Evolutionary conservation across 1,140 invertebrate species (phyloP).

Genomic region (Dinoponera quadriceps): DNA sequence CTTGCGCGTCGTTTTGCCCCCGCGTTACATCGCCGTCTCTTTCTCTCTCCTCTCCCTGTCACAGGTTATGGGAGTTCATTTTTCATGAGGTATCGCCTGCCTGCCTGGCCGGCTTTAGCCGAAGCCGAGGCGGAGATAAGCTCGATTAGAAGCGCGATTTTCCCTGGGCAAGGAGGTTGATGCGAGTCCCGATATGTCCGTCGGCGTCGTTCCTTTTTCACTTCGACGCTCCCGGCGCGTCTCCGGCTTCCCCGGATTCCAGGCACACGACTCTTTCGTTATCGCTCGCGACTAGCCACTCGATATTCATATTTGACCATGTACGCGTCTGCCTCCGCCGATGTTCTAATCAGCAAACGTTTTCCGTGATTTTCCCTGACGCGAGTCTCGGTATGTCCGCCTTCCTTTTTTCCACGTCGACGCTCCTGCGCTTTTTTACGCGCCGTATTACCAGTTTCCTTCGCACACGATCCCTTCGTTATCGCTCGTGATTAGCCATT

Average conservation of each 20-base stretch:
- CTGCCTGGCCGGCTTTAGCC: neutral
- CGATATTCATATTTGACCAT: constrained; percentile 23
- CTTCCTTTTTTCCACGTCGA: constrained; percentile 15
- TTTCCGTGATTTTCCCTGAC: constrained; percentile 15
- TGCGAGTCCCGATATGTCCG: constrained; percentile 11
- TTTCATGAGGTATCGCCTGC: constrained; percentile 37
- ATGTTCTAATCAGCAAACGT: constrained; percentile 27
- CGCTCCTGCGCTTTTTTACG: neutral
- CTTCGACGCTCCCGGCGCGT: neutral
- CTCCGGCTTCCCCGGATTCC: constrained; percentile 26
- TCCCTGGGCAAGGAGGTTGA: constrained; percentile 38
- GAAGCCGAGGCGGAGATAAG: constrained; percentile 32
- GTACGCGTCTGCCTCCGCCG: neutral
- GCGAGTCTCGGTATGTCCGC: neutral
- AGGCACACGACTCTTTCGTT: constrained; percentile 10
- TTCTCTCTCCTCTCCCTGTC: neutral
- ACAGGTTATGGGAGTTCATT: constrained; percentile 42
- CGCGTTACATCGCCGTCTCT: constrained; percentile 11
- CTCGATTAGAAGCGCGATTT: constrained; percentile 54
- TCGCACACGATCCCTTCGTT: constrained; percentile 6
- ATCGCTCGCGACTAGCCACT: constrained; percentile 25
- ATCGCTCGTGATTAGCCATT: constrained; percentile 28
- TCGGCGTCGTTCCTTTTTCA: constrained; percentile 18
- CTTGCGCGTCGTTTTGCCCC: constrained; percentile 23
- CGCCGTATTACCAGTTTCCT: constrained; percentile 14